Evolutionary conservation across 2,888 invertebrate species (phyloP).

Genomic region (Acrobasis consociella): DNA sequence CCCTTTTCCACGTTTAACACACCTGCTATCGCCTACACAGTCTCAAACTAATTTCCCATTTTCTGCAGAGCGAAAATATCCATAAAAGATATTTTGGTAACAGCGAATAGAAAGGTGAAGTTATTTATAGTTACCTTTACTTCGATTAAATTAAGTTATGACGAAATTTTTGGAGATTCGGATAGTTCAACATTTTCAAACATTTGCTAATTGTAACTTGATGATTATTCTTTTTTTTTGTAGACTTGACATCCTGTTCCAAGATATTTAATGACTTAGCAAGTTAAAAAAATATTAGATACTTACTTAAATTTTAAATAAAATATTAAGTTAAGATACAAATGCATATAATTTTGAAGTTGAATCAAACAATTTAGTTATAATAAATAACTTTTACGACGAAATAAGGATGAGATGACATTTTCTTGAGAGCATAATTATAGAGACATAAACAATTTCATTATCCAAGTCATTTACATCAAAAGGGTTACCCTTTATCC

Average conservation of each 20-base stretch:
- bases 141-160: slow-evolving; percentile 13
- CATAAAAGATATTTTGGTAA: slow-evolving; percentile 30
- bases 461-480: slow-evolving; percentile 12
- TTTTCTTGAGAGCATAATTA: no score
- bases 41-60: slow-evolving; percentile 24
- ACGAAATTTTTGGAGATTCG: background rate
- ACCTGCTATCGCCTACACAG: background rate
- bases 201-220: no score
- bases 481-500: background rate
- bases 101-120: slow-evolving; percentile 24
- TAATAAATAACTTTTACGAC: no score
- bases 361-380: no score
- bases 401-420: no score
- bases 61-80: slow-evolving; percentile 26
- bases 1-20: background rate
- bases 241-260: no score
- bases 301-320: no score
- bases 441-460: background rate
- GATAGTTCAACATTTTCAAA: background rate
- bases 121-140: slow-evolving; percentile 28
- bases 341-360: no score
- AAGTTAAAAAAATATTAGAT: no score
- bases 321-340: no score
- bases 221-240: no score
- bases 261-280: no score